Evolutionary conservation across 2,888 invertebrate genomes (phyloP), one percentile per base, ranked within the genome.

Genomic region (Caenorhabditis sp.): DNA sequence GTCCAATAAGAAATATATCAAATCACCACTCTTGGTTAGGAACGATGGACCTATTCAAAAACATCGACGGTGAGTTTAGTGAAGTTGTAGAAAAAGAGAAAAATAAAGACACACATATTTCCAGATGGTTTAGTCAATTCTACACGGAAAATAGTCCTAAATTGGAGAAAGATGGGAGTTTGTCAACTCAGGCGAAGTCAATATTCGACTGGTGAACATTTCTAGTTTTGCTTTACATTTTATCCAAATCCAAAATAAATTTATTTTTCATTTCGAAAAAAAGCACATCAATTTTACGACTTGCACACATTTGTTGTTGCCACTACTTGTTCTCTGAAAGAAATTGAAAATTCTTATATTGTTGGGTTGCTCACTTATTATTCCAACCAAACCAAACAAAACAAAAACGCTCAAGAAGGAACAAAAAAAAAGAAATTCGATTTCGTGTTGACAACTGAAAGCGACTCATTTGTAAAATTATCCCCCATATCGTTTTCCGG

Each of bases 111-210:
- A 38, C 27, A 50, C 20, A 14, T 21, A 36, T 31, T 68, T 78
- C 43, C 71, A 77, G 79, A 59, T 95, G 95, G 95, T 95, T 92
- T 88, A 90, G 91, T 0, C 94, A 95, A 88, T 95, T 95, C 88
- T 95, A 94, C 87, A 92, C 93, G 0, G 90, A 92, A 50, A 91
- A 92, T 71, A 94, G 93, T 54, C 84, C 84, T 1, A 66, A 74
- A 14, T 59, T 84, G 31, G 59, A 78, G 57, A 71, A 71, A 59
- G 79, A 84, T 59, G 83, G 83, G 27, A 72, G 69, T 20, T 26
- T 83, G 10, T 77, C 77, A 17, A 78, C 72, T 67, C 63, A 71
- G 50, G 73, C 77, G 1, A 79, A 78, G 63, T 80, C 81, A 14
- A 69, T 76, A 25, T 64, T 73, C 26, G 83, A 83, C 54, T 83